phyloP scores from a whole-genome alignment of 1,140 invertebrate genomes.

The Drosophila azteca region DNA sequence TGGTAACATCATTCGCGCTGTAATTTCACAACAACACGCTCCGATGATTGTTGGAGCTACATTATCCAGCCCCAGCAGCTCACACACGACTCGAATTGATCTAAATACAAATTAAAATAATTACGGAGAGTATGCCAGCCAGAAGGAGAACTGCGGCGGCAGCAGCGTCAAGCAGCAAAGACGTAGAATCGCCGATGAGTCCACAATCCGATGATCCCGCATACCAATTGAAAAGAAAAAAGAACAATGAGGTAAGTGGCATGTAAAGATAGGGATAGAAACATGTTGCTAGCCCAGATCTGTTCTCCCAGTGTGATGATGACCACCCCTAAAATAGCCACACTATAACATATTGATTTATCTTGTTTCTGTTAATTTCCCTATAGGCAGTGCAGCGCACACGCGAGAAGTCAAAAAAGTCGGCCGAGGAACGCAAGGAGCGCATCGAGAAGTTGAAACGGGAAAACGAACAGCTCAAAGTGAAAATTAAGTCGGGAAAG shows the following conservation, averaged over 20 bases:
- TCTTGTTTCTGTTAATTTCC: conserved; percentile 21
- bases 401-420: conserved; percentile 72
- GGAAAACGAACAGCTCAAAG: conserved; percentile 59
- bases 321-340: conserved; percentile 57
- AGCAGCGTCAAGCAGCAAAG: conserved; percentile 47
- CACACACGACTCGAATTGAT: conserved; percentile 10
- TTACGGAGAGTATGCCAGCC: conserved; percentile 76
- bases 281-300: conserved; percentile 62
- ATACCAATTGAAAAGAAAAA: conserved; percentile 76
- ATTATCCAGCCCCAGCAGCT: too few species aligned
- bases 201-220: conserved; percentile 57
- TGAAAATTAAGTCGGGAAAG: conserved; percentile 56
- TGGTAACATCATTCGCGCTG: conserved; percentile 58
- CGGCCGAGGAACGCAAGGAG: conserved; percentile 67
- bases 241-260: conserved; percentile 77
- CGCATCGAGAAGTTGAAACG: conserved; percentile 67
- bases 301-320: conserved; percentile 4
- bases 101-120: conserved; percentile 78
- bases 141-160: conserved; percentile 63
- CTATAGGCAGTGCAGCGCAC: conserved; percentile 75
- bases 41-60: conserved; percentile 7
- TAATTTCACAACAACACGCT: conserved; percentile 69
- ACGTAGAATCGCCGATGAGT: conserved; percentile 39
- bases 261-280: conserved; percentile 29
- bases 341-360: conserved; percentile 33